Evolutionary conservation across 2,888 invertebrate species (phyloP), one percentile per base, ranked within the genome.

Genomic region (Danaus chrysippus): DNA sequence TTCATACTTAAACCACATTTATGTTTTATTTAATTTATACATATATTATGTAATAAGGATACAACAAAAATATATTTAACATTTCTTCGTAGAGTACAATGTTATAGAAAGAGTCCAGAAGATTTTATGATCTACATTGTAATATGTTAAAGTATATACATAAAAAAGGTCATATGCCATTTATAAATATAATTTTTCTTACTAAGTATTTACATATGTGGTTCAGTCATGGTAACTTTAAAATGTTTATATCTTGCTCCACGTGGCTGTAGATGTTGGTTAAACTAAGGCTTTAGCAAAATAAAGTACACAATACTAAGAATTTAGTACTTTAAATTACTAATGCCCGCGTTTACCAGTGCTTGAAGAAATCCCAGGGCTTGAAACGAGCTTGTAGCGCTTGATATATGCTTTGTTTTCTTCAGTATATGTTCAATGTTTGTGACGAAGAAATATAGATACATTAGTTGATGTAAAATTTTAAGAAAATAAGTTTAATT

Each of bases 241-340:
- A 3, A 34, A 6, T 34, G 54, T 34, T 46, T 23, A 54, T 61
- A 61, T 19, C 46, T 41, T n/a, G 19, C 13, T 23, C 42, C 19
- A 34, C 6, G 6, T 6, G 23, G 23, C 23, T 10, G 56, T 17
- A 42, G 60, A 44, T 23, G 9, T 23, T n/a, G 57, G 70, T 6
- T 70, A 61, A 59, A 67, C 81, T 71, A 83, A 68, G 63, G 82
- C 64, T 63, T 69, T 76, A 87, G 86, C 76, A 87, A 82, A 65
- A 56, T 67, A 75, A 79, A 78, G 82, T 76, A 85, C 86, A 61
- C 61, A 70, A 83, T 70, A 70, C 42, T 61, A 61, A 75, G 79
- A 76, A 78, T 87, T 87, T 82, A 82, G 86, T 86, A 85, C 83
- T 77, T 79, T 71, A 73, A 71, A 77, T 87, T 85, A 87, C 87